These are phyloP conservation scores for Actinemys pallida DNA, from an alignment of 2,113 vertebrate genomes.

Conservation along the genomic window DNA sequence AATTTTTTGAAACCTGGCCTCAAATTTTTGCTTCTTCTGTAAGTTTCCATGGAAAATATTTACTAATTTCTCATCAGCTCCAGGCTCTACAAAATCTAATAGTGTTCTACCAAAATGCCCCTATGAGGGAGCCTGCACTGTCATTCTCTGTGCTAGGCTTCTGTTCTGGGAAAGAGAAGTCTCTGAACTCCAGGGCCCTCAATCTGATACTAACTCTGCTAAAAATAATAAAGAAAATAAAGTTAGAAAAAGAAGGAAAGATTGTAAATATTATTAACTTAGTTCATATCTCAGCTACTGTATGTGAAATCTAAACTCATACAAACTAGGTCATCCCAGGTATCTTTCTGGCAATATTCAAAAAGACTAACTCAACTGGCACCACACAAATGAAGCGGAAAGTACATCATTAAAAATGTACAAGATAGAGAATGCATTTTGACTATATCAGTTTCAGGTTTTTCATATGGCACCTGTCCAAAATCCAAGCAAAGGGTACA, in stretches of 20 bases:
- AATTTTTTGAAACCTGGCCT: not conserved
- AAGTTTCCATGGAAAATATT: not conserved
- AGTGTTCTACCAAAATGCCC: not conserved
- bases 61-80: not conserved
- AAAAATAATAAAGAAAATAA: not conserved
- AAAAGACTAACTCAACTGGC: conserved; percentile 16
- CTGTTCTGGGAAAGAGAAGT: not conserved
- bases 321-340: conserved; percentile 19
- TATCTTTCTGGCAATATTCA: not conserved
- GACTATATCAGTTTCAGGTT: not conserved
- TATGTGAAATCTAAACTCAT: not conserved
- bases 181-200: not conserved
- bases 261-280: not conserved
- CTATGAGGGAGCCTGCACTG: not conserved
- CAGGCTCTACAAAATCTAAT: not conserved
- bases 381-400: not conserved
- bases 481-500: not conserved
- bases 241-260: not conserved
- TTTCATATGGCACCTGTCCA: conserved; percentile 33
- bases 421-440: not conserved
- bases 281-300: not conserved
- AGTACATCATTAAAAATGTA: conserved; percentile 47
- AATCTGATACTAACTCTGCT: not conserved
- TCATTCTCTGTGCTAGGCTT: not conserved
- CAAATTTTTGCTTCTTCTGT: not conserved